Evolutionary conservation across 2,797 vertebrate species (phyloP).

Genomic region (Clamator glandarius): DNA sequence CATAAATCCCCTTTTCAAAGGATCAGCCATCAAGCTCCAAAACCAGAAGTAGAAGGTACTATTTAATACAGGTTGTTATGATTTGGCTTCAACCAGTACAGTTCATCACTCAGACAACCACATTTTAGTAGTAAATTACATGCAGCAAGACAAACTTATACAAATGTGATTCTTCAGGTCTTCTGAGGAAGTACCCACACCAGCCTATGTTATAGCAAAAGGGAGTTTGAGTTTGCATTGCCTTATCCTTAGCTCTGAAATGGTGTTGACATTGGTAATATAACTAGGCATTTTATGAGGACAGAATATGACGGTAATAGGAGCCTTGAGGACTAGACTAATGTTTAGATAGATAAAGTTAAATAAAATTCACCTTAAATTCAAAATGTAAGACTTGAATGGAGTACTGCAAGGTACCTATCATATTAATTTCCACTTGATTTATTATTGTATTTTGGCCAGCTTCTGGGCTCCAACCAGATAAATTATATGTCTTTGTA

Average conservation of each 20-base stretch:
- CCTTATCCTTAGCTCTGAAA: conserved; percentile 30
- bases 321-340: neutral
- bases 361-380: neutral
- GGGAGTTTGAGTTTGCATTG: conserved; percentile 4
- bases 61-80: neutral
- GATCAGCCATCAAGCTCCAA: neutral
- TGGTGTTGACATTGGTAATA: conserved; percentile 3
- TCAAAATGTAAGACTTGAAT: neutral
- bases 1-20: neutral
- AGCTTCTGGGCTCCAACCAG: neutral
- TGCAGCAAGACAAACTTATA: neutral
- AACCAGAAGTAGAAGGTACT: neutral
- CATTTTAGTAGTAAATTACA: neutral
- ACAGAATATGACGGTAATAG: neutral
- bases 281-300: neutral
- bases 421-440: neutral
- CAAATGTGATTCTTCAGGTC: neutral
- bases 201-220: neutral
- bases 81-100: neutral
- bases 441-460: neutral
- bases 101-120: neutral
- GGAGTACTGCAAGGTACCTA: neutral
- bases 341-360: neutral
- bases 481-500: neutral
- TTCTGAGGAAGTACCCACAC: neutral